Percentiles rank a stretch among this genome's conserved stretches.
Conservation (phyloP, 2,113 vertebrate species). For the Petroica traversi region DNA sequence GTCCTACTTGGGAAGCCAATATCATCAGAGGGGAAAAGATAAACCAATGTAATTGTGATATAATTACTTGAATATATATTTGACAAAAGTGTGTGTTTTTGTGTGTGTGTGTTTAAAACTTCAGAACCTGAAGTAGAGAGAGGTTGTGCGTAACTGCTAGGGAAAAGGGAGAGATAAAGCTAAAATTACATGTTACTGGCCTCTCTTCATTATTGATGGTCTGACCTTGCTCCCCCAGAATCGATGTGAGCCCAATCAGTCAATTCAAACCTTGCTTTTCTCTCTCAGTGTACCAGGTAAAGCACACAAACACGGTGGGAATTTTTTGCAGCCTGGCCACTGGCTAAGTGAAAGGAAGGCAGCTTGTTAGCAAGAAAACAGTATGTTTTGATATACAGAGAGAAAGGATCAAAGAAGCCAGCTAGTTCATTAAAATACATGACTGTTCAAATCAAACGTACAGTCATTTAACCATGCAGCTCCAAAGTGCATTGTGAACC, state of each 20-base stretch:
- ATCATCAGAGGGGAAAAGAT: not conserved
- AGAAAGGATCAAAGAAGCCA: not conserved
- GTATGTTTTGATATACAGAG: not conserved
- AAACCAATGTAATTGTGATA: not conserved
- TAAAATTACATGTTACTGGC: not conserved
- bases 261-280: not conserved
- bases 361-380: conserved; percentile 1
- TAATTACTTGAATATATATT: not conserved
- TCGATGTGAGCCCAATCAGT: not conserved
- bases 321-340: not conserved
- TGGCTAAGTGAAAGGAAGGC: not conserved
- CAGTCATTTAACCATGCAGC: not conserved
- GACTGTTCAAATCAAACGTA: not conserved
- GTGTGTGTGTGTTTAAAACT: not conserved
- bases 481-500: not conserved
- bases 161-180: not conserved
- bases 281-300: not conserved
- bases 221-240: not conserved
- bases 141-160: not conserved
- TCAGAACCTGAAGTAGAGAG: not conserved
- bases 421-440: conserved; percentile 40
- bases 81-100: not conserved
- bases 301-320: not conserved
- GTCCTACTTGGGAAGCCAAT: not conserved
- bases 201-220: not conserved